Evolutionary conservation across 2,113 vertebrate genomes (phyloP).

Genomic region (Scomber colias): DNA sequence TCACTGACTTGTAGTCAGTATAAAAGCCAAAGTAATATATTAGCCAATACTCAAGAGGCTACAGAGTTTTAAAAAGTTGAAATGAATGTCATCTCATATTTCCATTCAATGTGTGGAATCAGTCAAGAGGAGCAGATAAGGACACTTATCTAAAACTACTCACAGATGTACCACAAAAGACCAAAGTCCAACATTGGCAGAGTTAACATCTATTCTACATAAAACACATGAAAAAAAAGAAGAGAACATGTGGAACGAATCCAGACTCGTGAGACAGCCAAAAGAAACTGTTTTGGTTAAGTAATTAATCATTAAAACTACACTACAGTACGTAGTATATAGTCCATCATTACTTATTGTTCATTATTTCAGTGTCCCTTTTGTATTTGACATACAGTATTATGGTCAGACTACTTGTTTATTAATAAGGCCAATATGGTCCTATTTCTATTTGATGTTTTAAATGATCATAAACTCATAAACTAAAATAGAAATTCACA

Average conservation of each 20-base stretch:
- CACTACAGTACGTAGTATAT: background rate
- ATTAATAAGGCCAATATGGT: background rate
- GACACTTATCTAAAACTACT: conserved; percentile 65
- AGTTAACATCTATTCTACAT: conserved; percentile 6
- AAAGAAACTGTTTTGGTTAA: conserved; percentile 15
- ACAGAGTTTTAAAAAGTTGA: conserved; percentile 19
- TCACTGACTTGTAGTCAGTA: background rate
- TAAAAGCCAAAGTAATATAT: conserved; percentile 9
- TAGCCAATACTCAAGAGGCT: background rate
- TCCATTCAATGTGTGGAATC: conserved; percentile 53
- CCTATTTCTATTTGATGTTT: background rate
- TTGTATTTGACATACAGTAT: background rate
- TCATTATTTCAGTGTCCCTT: background rate
- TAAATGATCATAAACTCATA: conserved; percentile 10
- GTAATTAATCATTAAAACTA: conserved; percentile 19
- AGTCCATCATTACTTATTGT: background rate
- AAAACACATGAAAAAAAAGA: conserved; percentile 6
- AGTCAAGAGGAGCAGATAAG: conserved; percentile 60
- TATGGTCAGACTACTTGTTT: background rate
- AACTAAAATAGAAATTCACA: conserved; percentile 20
- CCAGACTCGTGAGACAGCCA: conserved; percentile 7
- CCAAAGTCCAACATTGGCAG: conserved; percentile 16
- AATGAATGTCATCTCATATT: conserved; percentile 40
- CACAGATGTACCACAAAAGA: conserved; percentile 67
- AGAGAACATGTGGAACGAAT: conserved; percentile 1